Conservation (phyloP, 2,888 invertebrate species). For the Leptopterna dolabrata region DNA sequence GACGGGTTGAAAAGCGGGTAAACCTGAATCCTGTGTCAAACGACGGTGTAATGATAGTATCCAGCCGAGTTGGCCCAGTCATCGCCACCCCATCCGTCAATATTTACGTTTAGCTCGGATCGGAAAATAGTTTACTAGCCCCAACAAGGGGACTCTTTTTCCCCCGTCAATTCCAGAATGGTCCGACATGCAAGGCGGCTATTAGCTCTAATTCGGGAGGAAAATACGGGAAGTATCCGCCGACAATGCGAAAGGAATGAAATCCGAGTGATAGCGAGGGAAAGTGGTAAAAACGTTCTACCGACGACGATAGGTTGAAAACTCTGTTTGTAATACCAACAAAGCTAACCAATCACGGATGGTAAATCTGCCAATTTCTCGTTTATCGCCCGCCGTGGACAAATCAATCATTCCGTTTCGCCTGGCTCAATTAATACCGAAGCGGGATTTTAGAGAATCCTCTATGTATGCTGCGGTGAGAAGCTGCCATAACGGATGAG, state of each 20-base stretch:
- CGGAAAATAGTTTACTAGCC: neutral
- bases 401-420: slow-evolving; percentile 25
- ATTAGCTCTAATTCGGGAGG: neutral
- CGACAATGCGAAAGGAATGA: neutral
- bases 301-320: slow-evolving; percentile 20
- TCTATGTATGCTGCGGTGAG: neutral
- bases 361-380: slow-evolving; percentile 37
- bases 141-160: neutral
- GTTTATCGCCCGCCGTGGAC: slow-evolving; percentile 12
- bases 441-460: neutral
- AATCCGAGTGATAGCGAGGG: neutral
- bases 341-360: slow-evolving; percentile 26
- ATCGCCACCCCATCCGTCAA: neutral
- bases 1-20: no score
- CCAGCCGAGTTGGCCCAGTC: neutral
- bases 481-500: neutral
- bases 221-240: neutral
- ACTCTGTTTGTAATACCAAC: slow-evolving; percentile 37
- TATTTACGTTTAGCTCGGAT: neutral
- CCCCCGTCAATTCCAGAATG: neutral
- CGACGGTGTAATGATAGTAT: neutral
- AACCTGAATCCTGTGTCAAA: neutral
- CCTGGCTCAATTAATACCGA: slow-evolving; percentile 28
- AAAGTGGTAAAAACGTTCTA: neutral
- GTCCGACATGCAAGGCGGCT: neutral